These are phyloP conservation scores for Drosophila mayri DNA, from an alignment of 1,140 invertebrate genomes.

Conservation along the genomic window DNA sequence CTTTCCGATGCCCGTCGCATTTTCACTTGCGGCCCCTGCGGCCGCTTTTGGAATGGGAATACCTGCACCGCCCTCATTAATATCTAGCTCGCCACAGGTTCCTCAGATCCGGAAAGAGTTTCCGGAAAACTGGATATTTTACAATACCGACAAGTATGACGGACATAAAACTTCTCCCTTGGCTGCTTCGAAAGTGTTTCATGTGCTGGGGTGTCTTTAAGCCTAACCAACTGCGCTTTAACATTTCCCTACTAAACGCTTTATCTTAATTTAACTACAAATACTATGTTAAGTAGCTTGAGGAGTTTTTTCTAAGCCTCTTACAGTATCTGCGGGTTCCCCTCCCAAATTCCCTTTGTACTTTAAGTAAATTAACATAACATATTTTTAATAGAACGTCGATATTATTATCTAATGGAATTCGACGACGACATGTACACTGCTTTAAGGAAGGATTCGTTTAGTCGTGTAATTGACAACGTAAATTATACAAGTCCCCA, in stretches of 20 bases:
- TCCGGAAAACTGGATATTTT: conserved; percentile 60
- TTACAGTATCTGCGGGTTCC: no score
- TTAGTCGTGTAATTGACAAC: not conserved
- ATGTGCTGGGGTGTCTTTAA: not conserved
- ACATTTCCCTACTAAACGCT: not conserved
- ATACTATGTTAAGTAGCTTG: no score
- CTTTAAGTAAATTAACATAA: not conserved
- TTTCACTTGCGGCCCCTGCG: conserved; percentile 14
- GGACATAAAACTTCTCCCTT: not conserved
- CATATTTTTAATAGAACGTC: not conserved
- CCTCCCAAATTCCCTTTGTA: no score
- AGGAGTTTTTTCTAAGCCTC: no score
- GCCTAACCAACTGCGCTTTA: not conserved
- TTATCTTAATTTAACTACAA: no score
- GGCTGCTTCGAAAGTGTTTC: not conserved
- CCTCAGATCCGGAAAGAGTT: conserved; percentile 46
- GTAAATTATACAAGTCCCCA: not conserved
- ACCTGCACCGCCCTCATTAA: not conserved
- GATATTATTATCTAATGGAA: not conserved
- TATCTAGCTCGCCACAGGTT: not conserved
- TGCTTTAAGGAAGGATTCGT: no score
- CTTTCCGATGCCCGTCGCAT: conserved; percentile 16
- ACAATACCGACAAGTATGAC: conserved; percentile 49
- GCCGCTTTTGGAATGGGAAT: not conserved
- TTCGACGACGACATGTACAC: not conserved